These are phyloP conservation scores for Eremobia ochroleuca DNA, from an alignment of 2,888 invertebrate species.

Conservation along the genomic window DNA sequence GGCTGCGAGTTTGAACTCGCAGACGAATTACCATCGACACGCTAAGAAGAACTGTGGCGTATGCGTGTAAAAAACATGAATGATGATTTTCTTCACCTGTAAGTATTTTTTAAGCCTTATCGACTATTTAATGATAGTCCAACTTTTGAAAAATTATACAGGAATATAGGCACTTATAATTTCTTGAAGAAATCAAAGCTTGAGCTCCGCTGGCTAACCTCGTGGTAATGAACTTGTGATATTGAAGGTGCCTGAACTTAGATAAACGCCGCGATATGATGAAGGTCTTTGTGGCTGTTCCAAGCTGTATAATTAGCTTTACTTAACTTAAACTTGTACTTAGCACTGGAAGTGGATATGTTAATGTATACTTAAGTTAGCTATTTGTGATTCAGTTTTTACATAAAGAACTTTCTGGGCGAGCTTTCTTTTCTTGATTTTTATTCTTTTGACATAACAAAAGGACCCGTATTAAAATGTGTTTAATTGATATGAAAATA, in stretches of 20 bases:
- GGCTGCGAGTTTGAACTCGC: too few relatives aligned
- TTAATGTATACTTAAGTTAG: constrained; percentile 13
- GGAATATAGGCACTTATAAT: background rate
- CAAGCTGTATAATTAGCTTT: constrained; percentile 60
- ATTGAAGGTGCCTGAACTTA: constrained; percentile 68
- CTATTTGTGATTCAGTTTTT: constrained; percentile 1
- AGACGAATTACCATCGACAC: too few relatives aligned
- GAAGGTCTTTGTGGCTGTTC: constrained; percentile 52
- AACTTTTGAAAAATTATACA: background rate
- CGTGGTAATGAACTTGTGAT: constrained; percentile 78
- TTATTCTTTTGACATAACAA: background rate
- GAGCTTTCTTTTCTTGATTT: background rate
- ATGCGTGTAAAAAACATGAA: background rate
- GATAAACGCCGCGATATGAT: constrained; percentile 61
- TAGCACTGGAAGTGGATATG: constrained; percentile 17
- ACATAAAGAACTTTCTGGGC: background rate
- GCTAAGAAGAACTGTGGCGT: background rate
- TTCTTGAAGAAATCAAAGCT: constrained; percentile 2
- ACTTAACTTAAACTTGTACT: constrained; percentile 33
- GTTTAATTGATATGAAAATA: background rate
- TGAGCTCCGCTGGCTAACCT: constrained; percentile 65
- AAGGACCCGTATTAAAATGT: background rate
- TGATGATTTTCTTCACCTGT: too few relatives aligned
- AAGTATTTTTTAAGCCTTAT: background rate
- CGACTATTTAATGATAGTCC: background rate